Evolutionary conservation across 2,797 vertebrate species (phyloP).

Genomic region (Sparus aurata): DNA sequence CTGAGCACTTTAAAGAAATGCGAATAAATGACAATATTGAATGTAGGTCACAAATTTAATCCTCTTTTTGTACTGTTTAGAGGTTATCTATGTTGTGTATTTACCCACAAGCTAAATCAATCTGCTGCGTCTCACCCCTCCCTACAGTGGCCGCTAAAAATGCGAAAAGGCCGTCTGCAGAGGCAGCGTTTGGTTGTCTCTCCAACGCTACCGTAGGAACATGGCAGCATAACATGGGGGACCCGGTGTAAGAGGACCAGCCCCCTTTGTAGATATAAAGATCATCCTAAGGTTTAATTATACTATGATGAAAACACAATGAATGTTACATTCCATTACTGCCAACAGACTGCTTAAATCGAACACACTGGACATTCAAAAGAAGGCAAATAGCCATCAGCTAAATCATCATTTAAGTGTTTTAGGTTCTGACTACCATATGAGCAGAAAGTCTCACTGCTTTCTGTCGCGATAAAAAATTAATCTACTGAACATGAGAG

Average conservation of each 20-base stretch:
- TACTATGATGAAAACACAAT: too few species aligned
- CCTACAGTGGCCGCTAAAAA: too few species aligned
- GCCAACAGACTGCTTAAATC: too few species aligned
- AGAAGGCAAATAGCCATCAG: background rate
- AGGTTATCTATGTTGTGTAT: background rate
- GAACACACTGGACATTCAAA: background rate
- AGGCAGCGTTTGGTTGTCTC: too few species aligned
- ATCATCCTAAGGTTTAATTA: too few species aligned
- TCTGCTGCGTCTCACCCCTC: background rate
- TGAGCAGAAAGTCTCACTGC: background rate
- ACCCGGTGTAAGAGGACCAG: too few species aligned
- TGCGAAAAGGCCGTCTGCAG: too few species aligned
- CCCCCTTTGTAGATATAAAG: too few species aligned
- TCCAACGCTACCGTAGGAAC: too few species aligned
- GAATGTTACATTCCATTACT: too few species aligned
- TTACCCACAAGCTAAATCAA: background rate
- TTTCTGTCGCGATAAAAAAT: constrained; percentile 38
- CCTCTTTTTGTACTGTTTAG: background rate
- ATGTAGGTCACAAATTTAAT: background rate
- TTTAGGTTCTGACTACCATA: background rate
- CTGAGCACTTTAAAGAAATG: too few species aligned
- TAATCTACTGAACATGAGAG: constrained; percentile 12
- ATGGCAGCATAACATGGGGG: too few species aligned
- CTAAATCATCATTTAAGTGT: background rate
- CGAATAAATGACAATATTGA: background rate